These are phyloP conservation scores for Myocastor coypus DNA, from an alignment of 2,113 vertebrate genomes.

Conservation along the genomic window DNA sequence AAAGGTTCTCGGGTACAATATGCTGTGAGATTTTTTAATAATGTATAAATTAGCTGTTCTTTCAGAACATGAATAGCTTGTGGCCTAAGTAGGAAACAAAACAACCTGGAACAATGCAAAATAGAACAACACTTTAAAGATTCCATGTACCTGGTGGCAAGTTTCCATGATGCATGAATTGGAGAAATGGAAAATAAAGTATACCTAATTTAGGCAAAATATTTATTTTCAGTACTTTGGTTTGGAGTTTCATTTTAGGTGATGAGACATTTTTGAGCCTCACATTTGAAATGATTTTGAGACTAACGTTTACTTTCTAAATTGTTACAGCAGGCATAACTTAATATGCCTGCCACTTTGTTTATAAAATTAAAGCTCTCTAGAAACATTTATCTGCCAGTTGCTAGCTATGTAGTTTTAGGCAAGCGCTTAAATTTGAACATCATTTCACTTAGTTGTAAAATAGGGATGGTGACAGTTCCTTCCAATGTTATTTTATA, in stretches of 20 bases:
- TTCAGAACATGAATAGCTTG: slow-evolving; percentile 38
- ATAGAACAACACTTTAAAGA: slow-evolving; percentile 45
- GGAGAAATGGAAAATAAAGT: slow-evolving; percentile 11
- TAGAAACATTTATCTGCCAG: neutral
- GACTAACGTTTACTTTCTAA: slow-evolving; percentile 11
- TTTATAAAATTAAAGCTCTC: slow-evolving; percentile 57
- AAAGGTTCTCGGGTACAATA: slow-evolving; percentile 42
- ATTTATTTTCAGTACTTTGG: slow-evolving; percentile 34
- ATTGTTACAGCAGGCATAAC: neutral
- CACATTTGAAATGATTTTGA: neutral
- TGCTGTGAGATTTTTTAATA: slow-evolving; percentile 66
- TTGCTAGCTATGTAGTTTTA: neutral
- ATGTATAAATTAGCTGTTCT: slow-evolving; percentile 65
- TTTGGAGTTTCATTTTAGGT: slow-evolving; percentile 61
- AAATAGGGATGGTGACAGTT: neutral
- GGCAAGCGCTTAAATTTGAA: neutral
- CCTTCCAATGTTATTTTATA: neutral
- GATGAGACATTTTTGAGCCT: slow-evolving; percentile 48
- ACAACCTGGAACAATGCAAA: neutral
- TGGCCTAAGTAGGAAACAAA: slow-evolving; percentile 57
- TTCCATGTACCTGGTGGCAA: neutral
- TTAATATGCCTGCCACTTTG: slow-evolving; percentile 33
- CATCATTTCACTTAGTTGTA: neutral
- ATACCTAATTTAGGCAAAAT: slow-evolving; percentile 32
- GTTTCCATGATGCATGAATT: slow-evolving; percentile 54